phyloP scores from a whole-genome alignment of 37 sponge, comb jelly and placozoan genomes.

The Aplysina aerophoba region DNA sequence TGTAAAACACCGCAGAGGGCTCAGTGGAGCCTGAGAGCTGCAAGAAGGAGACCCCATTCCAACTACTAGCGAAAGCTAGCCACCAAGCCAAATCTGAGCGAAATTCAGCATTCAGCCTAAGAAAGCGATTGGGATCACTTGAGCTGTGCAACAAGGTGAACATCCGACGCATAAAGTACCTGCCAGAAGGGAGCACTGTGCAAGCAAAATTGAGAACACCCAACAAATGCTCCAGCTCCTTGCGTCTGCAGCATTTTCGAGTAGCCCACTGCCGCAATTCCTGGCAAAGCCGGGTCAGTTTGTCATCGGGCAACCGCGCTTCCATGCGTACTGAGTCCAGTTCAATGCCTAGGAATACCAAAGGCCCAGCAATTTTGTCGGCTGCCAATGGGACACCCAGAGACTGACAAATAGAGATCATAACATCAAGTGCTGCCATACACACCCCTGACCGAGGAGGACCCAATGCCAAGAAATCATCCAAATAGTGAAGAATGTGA shows the following conservation, averaged over 20 bases:
- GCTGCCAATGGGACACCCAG: too few relatives aligned
- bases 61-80: conserved; percentile 37
- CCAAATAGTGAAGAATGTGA: too few relatives aligned
- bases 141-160: not conserved
- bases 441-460: too few relatives aligned
- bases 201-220: not conserved
- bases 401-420: too few relatives aligned
- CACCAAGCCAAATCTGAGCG: conserved; percentile 60
- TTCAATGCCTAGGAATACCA: too few relatives aligned
- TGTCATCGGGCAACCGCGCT: too few relatives aligned
- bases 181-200: not conserved
- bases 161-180: conserved; percentile 8
- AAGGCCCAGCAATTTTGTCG: too few relatives aligned
- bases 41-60: conserved; percentile 36
- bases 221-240: not conserved
- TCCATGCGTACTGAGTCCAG: too few relatives aligned
- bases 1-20: conserved; percentile 29
- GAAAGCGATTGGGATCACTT: conserved; percentile 12
- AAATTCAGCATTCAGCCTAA: conserved; percentile 32
- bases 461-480: too few relatives aligned
- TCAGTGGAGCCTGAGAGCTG: conserved; percentile 14
- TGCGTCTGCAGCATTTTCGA: not conserved
- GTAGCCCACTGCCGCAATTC: not conserved
- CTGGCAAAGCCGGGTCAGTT: too few relatives aligned
- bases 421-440: too few relatives aligned